These are phyloP conservation scores for Hyphantria cunea DNA, from an alignment of 1,140 invertebrate species.

Conservation along the genomic window DNA sequence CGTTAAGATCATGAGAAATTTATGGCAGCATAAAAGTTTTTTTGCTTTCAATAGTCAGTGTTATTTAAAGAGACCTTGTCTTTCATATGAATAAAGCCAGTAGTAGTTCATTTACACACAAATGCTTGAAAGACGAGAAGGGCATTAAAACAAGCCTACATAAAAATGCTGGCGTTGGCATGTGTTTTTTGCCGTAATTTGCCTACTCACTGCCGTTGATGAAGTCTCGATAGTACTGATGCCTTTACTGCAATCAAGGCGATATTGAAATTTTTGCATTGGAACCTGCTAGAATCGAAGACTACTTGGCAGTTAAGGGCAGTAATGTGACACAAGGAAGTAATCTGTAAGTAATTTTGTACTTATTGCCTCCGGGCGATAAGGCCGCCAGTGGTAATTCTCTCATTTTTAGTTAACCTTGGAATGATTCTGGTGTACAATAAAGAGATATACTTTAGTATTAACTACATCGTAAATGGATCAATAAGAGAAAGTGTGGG, in stretches of 20 bases:
- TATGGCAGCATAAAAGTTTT: not conserved
- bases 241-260: constrained; percentile 20
- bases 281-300: too few relatives aligned
- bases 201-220: constrained; percentile 27
- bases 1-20: not conserved
- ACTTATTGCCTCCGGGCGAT: too few relatives aligned
- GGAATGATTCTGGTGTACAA: too few relatives aligned
- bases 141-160: constrained; percentile 3
- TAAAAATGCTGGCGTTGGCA: constrained; percentile 2
- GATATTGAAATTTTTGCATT: not conserved
- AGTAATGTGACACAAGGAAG: not conserved
- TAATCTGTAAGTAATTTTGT: not conserved
- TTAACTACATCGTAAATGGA: too few relatives aligned
- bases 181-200: constrained; percentile 36
- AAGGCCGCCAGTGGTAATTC: too few relatives aligned
- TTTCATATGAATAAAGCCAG: not conserved
- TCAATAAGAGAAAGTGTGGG: too few relatives aligned
- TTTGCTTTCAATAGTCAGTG: too few relatives aligned
- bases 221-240: constrained; percentile 30
- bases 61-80: not conserved
- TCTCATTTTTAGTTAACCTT: too few relatives aligned
- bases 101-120: not conserved
- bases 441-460: too few relatives aligned
- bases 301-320: not conserved
- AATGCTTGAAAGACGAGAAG: constrained; percentile 2